phyloP scores from a whole-genome alignment of 2,113 vertebrate genomes.

The Xenopus laevis region DNA sequence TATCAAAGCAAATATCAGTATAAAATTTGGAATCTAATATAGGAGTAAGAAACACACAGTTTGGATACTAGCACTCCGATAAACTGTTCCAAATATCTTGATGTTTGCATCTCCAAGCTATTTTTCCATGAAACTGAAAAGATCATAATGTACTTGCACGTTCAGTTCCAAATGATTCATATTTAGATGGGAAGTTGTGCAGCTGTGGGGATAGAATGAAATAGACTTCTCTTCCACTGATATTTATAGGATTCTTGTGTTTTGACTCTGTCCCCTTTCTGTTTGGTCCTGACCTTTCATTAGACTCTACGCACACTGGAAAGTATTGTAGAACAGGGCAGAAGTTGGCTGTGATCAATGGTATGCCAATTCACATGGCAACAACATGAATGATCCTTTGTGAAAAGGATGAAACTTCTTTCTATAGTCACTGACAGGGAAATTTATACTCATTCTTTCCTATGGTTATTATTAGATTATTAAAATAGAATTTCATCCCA shows the following conservation, averaged over 20 bases:
- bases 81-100: neutral
- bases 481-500: conserved; percentile 25
- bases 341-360: conserved; percentile 74
- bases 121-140: neutral
- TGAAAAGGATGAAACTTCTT: conserved; percentile 62
- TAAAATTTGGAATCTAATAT: neutral
- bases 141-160: neutral
- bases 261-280: conserved; percentile 68
- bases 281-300: conserved; percentile 81
- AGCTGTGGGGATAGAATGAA: conserved; percentile 50
- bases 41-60: neutral
- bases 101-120: neutral
- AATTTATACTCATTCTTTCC: conserved; percentile 61
- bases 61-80: neutral
- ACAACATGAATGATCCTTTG: conserved; percentile 86
- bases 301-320: conserved; percentile 79
- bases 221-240: conserved; percentile 58
- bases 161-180: neutral
- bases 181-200: conserved; percentile 21
- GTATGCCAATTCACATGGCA: conserved; percentile 74
- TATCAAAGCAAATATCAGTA: neutral
- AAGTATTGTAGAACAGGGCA: conserved; percentile 76
- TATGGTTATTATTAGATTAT: conserved; percentile 65
- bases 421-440: conserved; percentile 59
- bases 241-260: conserved; percentile 77